Base-by-base conservation (phyloP, 2,888 invertebrate genomes). In the Punctoribates punctum region DNA sequence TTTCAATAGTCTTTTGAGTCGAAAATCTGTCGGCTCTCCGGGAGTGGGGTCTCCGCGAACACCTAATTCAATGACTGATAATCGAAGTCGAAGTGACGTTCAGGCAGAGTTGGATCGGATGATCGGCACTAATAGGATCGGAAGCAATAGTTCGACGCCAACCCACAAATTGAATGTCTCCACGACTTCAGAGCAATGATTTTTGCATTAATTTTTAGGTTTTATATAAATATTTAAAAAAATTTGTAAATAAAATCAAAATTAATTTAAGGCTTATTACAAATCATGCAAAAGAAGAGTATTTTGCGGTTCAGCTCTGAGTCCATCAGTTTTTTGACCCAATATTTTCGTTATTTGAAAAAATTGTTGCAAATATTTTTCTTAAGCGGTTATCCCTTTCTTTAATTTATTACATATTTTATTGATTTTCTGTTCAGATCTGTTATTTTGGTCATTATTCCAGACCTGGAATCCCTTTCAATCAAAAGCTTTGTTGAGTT, bases 1-100 rank as follows among this genome's bases (percentile, higher is more conserved):
- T 88, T 98, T 98, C 87, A 97, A 97, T 87, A 96, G 96, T 79
- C 87, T 98, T 82, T 88, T 98, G 81, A 80, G 77, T 76, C 77
- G 80, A 48, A 80, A 79, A 77, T 80, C 78, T 9, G 79, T 78
- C 0, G 73, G 75, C 8, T 23, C 79, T 54, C 75, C 79, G 17
- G 78, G 77, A 29, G 78, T 76, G 25, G 75, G 54, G 6, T 54
- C 48, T 72, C 75, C 75, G 17, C 60, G 76, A 38, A 73, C 73
- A 11, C 73, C 73, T 0, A 27, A 42, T 23, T 46, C 73, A 13
- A 57, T 51, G 27, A 8, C 57, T 2, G 54, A 73, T 5, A 67
- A 57, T n/a, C 29, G 62, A 6, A 51, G 11, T 5, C 72, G 79
- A 23, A 73, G 77, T 57, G 79, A 80, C 73, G 80, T 79, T 57